These are phyloP conservation scores for Meloidogyne exigua DNA, from an alignment of 1,140 invertebrate genomes.

Conservation along the genomic window DNA sequence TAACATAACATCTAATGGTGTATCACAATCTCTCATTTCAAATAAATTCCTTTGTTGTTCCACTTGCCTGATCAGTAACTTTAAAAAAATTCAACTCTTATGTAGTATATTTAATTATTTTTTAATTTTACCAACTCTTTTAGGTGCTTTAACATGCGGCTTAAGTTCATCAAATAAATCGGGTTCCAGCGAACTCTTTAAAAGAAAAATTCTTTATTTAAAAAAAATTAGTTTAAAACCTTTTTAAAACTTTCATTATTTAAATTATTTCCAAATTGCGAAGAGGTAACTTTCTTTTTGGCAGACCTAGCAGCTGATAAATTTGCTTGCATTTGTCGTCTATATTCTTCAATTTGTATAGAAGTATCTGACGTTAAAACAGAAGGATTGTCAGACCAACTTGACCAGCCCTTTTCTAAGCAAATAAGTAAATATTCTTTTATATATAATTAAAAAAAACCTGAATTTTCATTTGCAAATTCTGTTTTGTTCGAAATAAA, in stretches of 20 bases:
- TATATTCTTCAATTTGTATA: constrained; percentile 18
- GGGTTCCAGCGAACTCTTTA: not conserved
- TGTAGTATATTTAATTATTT: not conserved
- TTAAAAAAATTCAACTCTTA: not conserved
- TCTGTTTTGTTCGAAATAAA: not conserved
- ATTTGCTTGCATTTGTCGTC: constrained; percentile 16
- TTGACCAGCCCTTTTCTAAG: not conserved
- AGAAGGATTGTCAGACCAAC: constrained; percentile 11
- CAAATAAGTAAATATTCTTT: not conserved
- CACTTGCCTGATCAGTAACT: not conserved
- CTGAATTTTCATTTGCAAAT: not conserved
- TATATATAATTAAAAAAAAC: not conserved
- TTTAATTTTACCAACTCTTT: constrained; percentile 11
- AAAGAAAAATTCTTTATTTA: not conserved
- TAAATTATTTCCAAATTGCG: not conserved
- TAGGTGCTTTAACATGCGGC: constrained; percentile 10
- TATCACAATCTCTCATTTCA: constrained; percentile 2
- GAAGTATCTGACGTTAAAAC: not conserved
- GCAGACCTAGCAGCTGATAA: not conserved
- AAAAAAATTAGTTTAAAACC: not conserved
- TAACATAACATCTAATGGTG: not conserved
- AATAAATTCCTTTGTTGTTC: not conserved
- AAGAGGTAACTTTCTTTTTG: not conserved
- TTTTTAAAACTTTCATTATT: not conserved
- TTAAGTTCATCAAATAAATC: constrained; percentile 24